Evolutionary conservation across 2,888 invertebrate species (phyloP).

Genomic region (Agrenia bidenticulata): DNA sequence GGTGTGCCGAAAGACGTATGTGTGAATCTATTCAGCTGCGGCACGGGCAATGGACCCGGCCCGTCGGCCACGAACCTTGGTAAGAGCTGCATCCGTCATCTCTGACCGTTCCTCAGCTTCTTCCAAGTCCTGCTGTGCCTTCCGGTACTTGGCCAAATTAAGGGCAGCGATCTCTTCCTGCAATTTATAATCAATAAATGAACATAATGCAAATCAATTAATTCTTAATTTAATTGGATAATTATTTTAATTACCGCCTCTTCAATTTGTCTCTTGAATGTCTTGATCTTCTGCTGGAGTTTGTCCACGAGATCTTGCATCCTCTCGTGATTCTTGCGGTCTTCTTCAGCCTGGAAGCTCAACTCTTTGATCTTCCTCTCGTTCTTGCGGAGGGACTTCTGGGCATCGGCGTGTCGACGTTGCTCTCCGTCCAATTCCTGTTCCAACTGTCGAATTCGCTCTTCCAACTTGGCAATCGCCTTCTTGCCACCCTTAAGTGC

Average conservation of each 20-base stretch:
- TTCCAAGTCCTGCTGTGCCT: slow-evolving; percentile 92
- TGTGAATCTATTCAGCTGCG: not conserved
- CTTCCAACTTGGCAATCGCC: slow-evolving; percentile 97
- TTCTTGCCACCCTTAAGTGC: slow-evolving; percentile 99
- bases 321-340: slow-evolving; percentile 99
- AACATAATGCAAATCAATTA: no score
- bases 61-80: slow-evolving; percentile 15
- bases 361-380: slow-evolving; percentile 97
- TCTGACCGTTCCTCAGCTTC: slow-evolving; percentile 78
- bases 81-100: not conserved
- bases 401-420: slow-evolving; percentile 96
- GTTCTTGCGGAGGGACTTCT: slow-evolving; percentile 96
- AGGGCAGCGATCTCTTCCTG: slow-evolving; percentile 89
- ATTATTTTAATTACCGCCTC: slow-evolving; percentile 89
- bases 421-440: slow-evolving; percentile 98
- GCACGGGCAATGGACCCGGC: slow-evolving; percentile 14
- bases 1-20: not conserved
- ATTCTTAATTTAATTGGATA: no score
- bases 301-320: slow-evolving; percentile 99
- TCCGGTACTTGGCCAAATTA: slow-evolving; percentile 98
- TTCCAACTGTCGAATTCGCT: slow-evolving; percentile 91
- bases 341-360: slow-evolving; percentile 91
- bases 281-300: slow-evolving; percentile 99
- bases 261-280: slow-evolving; percentile 99
- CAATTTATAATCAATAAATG: no score